These are phyloP conservation scores for Esperia sulphurella DNA, from an alignment of 2,888 invertebrate genomes.

Conservation along the genomic window DNA sequence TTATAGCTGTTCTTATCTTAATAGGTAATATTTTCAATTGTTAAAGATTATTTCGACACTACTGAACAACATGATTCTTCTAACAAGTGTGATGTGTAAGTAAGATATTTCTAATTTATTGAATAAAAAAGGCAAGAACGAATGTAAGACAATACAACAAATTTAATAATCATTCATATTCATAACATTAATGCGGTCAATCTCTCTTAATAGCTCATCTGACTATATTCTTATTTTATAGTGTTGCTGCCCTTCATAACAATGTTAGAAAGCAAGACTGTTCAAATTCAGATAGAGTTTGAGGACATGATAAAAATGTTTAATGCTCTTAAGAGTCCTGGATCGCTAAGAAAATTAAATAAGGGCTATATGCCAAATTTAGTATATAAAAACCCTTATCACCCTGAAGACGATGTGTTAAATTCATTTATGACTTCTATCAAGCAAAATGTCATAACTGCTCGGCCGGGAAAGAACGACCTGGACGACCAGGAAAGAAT, in stretches of 20 bases:
- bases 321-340: constrained; percentile 17
- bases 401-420: constrained; percentile 41
- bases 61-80: background rate
- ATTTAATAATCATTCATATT: no score
- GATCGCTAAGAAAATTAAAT: constrained; percentile 22
- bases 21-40: no score
- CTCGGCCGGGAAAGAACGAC: no score
- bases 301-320: constrained; percentile 31
- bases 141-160: no score
- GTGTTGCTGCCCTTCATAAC: constrained; percentile 6
- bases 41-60: background rate
- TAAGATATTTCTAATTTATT: background rate
- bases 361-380: constrained; percentile 11
- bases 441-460: no score
- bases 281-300: constrained; percentile 36
- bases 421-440: no score
- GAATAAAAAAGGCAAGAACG: no score
- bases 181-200: no score
- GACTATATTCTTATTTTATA: background rate
- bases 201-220: background rate
- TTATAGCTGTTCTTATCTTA: background rate
- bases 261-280: constrained; percentile 19
- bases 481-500: no score
- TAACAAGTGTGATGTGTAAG: background rate
- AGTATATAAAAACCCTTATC: constrained; percentile 40